Evolutionary conservation across 1,140 invertebrate species (phyloP), one percentile per base, ranked within the genome.

Genomic region (Steinernema feltiae): DNA sequence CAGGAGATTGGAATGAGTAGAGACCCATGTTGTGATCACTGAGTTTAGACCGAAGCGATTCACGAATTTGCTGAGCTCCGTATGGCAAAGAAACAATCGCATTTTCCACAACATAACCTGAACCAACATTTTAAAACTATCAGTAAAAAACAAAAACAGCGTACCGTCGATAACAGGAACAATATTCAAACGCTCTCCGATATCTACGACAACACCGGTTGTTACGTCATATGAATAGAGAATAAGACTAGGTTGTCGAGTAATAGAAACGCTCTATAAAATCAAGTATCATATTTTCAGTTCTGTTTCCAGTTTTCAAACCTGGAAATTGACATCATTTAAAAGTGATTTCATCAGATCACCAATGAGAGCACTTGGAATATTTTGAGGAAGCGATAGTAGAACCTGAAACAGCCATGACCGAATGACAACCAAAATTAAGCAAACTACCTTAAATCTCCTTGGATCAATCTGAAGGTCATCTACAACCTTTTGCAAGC

Each of bases 181-280:
- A 73, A 91, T 89, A 78, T 91, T 90, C 75, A 90, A 87, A 72
- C 90, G 82, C 74, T 91, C 90, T 24, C 90, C 90, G 76, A 91
- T 87, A 82, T 91, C 90, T 1, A 90, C 90, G 48, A 91, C 88
- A 73, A 91, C 89, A 48, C 91, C 90, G 24, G 90, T 90, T 1
- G 89, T 89, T 1, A 90, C 87, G 69, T 90, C 90, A 83, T 91
- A 91, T 1, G 90, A 89, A 83, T 90, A 90, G 1, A 91, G 87
- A 32, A 90, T 87, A 53, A 90, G 82, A n/a, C 90, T 87, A 69
- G 90, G 87, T 84, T 91, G 91, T 76, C 89, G 87, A 15, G 89
- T 89, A 79, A 91, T 89, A 80, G 88, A 89, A 12, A 89, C 89
- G 17, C 87, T 88, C 81, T 86, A 83, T 53, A 89, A 88, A 63